Evolutionary conservation across 2,888 invertebrate species (phyloP).

Genomic region (Hemaris fuciformis): DNA sequence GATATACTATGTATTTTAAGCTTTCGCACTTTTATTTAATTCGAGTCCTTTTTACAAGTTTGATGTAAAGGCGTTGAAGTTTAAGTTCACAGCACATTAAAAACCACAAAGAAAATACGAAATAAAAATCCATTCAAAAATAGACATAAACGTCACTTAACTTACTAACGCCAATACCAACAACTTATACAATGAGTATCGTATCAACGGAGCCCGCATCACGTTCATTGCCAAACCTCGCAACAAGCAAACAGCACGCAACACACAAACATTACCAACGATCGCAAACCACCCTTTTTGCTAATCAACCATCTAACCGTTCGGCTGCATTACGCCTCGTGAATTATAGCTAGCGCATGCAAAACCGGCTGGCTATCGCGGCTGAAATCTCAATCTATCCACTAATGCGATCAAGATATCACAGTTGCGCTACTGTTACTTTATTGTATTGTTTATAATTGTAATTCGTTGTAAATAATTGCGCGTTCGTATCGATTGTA

Average conservation of each 20-base stretch:
- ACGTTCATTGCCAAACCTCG: constrained; percentile 29
- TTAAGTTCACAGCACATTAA: too few species aligned
- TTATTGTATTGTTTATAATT: not conserved
- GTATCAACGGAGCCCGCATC: constrained; percentile 36
- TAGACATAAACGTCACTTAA: not conserved
- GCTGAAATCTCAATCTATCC: constrained; percentile 58
- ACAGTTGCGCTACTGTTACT: constrained; percentile 17
- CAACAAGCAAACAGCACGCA: constrained; percentile 19
- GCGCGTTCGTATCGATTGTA: not conserved
- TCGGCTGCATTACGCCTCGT: constrained; percentile 27
- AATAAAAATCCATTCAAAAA: too few species aligned
- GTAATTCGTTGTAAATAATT: constrained; percentile 4
- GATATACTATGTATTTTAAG: too few species aligned
- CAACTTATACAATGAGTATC: not conserved
- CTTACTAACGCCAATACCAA: not conserved
- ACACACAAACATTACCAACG: constrained; percentile 32
- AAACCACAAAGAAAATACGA: not conserved
- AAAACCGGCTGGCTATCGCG: constrained; percentile 62
- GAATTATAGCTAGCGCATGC: constrained; percentile 63
- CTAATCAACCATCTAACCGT: constrained; percentile 58
- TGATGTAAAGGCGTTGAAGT: too few species aligned
- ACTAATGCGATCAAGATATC: constrained; percentile 66
- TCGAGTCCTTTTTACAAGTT: too few species aligned
- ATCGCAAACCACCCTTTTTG: constrained; percentile 47
- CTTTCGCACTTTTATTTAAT: too few species aligned